Evolutionary conservation across 53 echinoderm and acorn worm species (phyloP).

Genomic region (Echinometra lucunter): DNA sequence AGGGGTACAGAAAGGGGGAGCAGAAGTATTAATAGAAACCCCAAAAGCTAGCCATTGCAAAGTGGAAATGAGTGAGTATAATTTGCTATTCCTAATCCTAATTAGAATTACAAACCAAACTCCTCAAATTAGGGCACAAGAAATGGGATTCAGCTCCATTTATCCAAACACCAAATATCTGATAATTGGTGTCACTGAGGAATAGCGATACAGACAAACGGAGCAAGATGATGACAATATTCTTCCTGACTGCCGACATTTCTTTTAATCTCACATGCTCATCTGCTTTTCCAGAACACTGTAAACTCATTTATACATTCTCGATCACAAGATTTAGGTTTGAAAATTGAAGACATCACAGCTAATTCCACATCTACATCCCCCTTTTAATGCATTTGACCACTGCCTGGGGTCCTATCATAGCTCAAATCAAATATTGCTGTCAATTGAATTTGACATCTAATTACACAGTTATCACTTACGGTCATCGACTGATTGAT

Average conservation of each 20-base stretch:
- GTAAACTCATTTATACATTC: conserved; percentile 45
- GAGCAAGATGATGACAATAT: conserved; percentile 54
- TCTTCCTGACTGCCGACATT: conserved; percentile 21
- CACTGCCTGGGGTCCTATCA: conserved; percentile 31
- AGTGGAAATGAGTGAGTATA: conserved; percentile 22
- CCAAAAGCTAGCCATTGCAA: neutral
- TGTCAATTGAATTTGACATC: conserved; percentile 10
- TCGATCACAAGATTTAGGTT: conserved; percentile 39
- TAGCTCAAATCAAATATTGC: neutral
- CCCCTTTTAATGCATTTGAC: conserved; percentile 46
- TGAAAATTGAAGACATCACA: conserved; percentile 60
- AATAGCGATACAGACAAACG: conserved; percentile 39
- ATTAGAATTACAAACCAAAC: conserved; percentile 16
- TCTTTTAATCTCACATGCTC: conserved; percentile 45
- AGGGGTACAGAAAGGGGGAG: too few relatives aligned
- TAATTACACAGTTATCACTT: neutral
- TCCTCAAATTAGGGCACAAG: conserved; percentile 47
- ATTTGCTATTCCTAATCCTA: conserved; percentile 37
- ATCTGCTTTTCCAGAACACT: conserved; percentile 19
- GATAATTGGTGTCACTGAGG: conserved; percentile 55
- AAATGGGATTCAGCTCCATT: conserved; percentile 30
- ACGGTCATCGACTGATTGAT: too few relatives aligned
- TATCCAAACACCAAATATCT: conserved; percentile 55
- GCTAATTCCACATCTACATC: conserved; percentile 15
- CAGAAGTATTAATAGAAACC: conserved; percentile 10